These are phyloP conservation scores for Connochaetes taurinus DNA, from an alignment of 2,113 vertebrate species.

Conservation along the genomic window DNA sequence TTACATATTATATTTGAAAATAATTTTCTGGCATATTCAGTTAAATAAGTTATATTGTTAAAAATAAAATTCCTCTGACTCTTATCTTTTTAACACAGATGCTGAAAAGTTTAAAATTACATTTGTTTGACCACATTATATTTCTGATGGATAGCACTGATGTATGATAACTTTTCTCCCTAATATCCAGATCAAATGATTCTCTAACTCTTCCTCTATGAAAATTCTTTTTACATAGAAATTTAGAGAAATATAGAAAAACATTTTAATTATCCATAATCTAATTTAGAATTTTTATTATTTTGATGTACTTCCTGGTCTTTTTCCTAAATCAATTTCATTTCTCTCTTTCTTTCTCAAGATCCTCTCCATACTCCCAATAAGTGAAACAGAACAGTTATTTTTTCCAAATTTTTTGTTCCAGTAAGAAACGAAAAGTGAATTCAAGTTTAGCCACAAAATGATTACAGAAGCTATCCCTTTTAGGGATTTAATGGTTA, in stretches of 20 bases:
- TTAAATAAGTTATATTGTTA: neutral
- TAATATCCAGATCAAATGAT: neutral
- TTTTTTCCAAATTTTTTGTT: neutral
- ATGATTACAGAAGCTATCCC: neutral
- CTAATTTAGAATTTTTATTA: neutral
- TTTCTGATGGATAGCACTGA: neutral
- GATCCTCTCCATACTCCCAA: neutral
- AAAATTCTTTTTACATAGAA: neutral
- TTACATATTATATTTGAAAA: neutral
- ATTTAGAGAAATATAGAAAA: neutral
- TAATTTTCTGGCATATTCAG: neutral
- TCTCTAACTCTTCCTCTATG: neutral
- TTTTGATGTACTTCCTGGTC: neutral
- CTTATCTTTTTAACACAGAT: neutral
- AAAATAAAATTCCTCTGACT: neutral
- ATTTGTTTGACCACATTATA: neutral
- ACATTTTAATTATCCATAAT: neutral
- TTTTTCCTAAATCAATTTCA: neutral
- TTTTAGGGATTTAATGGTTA: neutral
- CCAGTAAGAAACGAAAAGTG: neutral
- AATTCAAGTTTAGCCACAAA: neutral
- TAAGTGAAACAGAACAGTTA: neutral
- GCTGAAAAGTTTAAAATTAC: neutral
- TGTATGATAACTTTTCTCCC: neutral
- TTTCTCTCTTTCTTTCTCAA: neutral